Conservation (phyloP, 2,797 vertebrate genomes). For the Periparus ater region DNA sequence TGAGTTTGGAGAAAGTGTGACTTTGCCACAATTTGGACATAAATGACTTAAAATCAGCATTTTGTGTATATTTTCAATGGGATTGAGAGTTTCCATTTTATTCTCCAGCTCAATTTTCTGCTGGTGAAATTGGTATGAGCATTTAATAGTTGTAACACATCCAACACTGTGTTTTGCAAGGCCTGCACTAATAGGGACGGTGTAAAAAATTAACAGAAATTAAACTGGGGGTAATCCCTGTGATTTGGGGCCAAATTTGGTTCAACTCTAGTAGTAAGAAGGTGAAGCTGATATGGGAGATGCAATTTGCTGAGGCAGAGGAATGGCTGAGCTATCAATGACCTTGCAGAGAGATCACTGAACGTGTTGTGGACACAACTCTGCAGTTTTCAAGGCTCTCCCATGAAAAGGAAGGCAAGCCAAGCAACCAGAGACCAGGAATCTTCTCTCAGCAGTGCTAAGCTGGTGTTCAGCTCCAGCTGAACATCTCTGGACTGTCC, state of each 20-base stretch:
- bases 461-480: neutral
- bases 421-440: neutral
- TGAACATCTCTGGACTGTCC: neutral
- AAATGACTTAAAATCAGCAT: neutral
- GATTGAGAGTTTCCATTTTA: neutral
- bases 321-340: neutral
- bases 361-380: rapidly evolving
- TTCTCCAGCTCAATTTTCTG: neutral
- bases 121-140: neutral
- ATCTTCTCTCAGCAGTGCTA: neutral
- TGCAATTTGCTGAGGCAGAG: neutral
- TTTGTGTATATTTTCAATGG: neutral
- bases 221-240: neutral
- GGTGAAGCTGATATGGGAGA: neutral
- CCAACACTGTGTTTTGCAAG: neutral
- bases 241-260: neutral
- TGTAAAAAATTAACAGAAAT: neutral
- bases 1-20: neutral
- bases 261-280: neutral
- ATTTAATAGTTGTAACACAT: neutral
- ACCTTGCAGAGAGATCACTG: neutral
- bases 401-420: neutral
- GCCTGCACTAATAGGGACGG: rapidly evolving
- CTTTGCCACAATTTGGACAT: neutral
- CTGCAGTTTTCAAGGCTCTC: neutral